These are phyloP conservation scores for Caenorhabditis latens DNA, from an alignment of 1,140 invertebrate genomes.

Conservation along the genomic window DNA sequence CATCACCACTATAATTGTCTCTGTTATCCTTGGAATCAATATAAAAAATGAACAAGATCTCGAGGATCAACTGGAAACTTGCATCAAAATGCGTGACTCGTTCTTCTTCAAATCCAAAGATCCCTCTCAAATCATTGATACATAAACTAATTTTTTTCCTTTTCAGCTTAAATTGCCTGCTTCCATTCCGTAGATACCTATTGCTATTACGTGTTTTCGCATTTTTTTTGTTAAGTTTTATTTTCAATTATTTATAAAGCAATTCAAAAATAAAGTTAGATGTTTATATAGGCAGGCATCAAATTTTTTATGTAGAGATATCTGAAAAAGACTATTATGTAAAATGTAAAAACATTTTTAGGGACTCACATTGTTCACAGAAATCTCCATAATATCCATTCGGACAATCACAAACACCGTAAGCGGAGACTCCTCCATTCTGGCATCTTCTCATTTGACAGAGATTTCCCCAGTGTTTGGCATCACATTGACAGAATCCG, in stretches of 20 bases:
- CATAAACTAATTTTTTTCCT: background rate
- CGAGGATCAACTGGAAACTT: constrained; percentile 15
- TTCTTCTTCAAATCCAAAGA: constrained; percentile 15
- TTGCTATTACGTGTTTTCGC: constrained; percentile 17
- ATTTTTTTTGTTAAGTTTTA: background rate
- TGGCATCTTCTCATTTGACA: constrained; percentile 34
- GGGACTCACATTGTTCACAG: constrained; percentile 49
- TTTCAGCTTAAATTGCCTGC: background rate
- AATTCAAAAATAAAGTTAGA: background rate
- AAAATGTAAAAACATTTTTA: background rate
- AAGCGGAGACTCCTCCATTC: constrained; percentile 46
- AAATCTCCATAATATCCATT: constrained; percentile 56
- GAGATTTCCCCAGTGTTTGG: constrained; percentile 31
- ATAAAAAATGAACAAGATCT: constrained; percentile 36
- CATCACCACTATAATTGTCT: constrained; percentile 32
- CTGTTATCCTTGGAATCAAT: constrained; percentile 47
- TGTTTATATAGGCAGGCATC: background rate
- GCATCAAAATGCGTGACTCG: background rate
- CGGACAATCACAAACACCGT: constrained; percentile 54
- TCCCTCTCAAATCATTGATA: background rate
- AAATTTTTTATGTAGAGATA: background rate
- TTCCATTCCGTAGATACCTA: background rate
- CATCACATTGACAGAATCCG: constrained; percentile 45
- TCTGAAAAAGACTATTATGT: constrained; percentile 1
- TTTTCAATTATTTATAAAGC: background rate